Percentiles rank a stretch among this genome's conserved stretches.
phyloP scores from a whole-genome alignment of 2,113 vertebrate species.

The Pluvialis apricaria region DNA sequence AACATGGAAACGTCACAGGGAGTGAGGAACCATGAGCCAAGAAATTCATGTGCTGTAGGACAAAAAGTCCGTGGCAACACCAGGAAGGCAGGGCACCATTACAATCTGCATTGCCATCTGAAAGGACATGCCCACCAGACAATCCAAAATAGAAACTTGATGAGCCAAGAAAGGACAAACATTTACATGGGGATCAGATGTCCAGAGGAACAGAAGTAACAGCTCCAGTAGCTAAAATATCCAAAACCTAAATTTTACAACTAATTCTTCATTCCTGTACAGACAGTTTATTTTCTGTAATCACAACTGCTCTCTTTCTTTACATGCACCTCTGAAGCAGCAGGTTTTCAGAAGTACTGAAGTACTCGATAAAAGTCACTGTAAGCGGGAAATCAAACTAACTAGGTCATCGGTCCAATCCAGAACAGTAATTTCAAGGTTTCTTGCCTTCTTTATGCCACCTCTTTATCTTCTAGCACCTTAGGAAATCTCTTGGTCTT shows the following conservation, averaged over 20 bases:
- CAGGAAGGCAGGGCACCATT: not conserved
- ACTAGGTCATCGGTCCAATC: not conserved
- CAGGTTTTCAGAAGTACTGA: not conserved
- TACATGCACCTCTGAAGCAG: not conserved
- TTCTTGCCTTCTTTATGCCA: not conserved
- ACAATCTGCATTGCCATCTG: not conserved
- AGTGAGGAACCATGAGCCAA: not conserved
- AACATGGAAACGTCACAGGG: fast-evolving
- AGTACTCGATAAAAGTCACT: not conserved
- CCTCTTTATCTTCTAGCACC: not conserved
- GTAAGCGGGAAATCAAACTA: not conserved
- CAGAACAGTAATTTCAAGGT: not conserved
- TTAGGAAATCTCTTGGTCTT: not conserved
- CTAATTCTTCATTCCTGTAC: not conserved
- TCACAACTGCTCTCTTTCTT: not conserved
- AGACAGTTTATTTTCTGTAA: not conserved
- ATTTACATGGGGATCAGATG: not conserved
- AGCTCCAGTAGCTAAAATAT: not conserved
- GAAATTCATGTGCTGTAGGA: not conserved
- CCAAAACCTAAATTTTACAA: not conserved
- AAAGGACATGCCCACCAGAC: not conserved
- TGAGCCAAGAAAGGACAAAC: not conserved
- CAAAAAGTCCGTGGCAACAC: not conserved
- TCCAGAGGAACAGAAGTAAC: not conserved
- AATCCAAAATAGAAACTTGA: not conserved